A percentile compares a stretch with the other conserved stretches of the same genome.
These are phyloP conservation scores for Pantherophis alleghaniensis DNA, from an alignment of 2,797 vertebrate species.

Conservation along the genomic window DNA sequence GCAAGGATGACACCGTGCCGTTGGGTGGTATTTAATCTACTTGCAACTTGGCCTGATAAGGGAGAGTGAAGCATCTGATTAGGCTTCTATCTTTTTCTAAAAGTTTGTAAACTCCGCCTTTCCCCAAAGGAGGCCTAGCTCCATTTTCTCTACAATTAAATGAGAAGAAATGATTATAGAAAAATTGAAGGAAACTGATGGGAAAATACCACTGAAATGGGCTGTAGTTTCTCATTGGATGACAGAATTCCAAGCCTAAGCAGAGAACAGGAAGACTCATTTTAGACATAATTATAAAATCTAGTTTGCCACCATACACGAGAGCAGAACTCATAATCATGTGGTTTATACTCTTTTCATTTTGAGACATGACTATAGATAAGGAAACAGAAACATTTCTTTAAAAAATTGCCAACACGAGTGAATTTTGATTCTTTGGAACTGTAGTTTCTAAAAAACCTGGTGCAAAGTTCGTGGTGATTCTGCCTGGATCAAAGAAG, in stretches of 20 bases:
- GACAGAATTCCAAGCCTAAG: fast-evolving
- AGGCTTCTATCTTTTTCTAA: neutral
- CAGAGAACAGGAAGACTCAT: neutral
- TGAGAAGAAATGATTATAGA: neutral
- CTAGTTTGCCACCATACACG: neutral
- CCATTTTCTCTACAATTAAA: neutral
- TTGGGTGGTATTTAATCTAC: neutral
- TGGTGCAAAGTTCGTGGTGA: neutral
- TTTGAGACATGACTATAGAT: neutral
- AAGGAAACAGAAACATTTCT: neutral
- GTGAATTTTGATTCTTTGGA: neutral
- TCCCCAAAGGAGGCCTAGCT: neutral
- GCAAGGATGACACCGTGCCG: neutral
- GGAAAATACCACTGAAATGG: neutral
- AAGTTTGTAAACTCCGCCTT: neutral
- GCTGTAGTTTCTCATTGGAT: neutral
- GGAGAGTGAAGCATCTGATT: neutral
- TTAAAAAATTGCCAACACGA: neutral
- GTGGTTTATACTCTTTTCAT: neutral
- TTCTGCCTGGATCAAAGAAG: neutral
- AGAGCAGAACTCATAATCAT: neutral
- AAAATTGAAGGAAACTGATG: neutral
- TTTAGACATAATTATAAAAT: neutral
- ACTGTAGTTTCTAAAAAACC: neutral
- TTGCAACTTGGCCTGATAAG: neutral